Evolutionary conservation across 2,888 invertebrate genomes (phyloP).

Genomic region (Mimachlamys varia): DNA sequence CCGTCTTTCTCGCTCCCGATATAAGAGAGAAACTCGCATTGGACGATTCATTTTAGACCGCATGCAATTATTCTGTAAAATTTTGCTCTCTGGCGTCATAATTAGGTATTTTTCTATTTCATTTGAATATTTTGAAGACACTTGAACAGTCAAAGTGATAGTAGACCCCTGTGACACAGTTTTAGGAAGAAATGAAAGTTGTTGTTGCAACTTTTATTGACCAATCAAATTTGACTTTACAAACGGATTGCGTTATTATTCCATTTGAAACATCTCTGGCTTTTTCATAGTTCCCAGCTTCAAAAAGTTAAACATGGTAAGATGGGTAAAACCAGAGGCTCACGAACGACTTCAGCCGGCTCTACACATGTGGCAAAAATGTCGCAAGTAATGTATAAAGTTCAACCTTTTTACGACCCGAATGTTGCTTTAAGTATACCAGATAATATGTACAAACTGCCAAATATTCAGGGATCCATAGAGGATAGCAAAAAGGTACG

Average conservation of each 20-base stretch:
- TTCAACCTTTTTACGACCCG: constrained; percentile 58
- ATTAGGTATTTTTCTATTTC: background rate
- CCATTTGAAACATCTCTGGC: background rate
- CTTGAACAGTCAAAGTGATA: constrained; percentile 38
- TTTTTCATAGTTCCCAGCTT: background rate
- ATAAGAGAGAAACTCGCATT: constrained; percentile 35
- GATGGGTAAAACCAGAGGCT: background rate
- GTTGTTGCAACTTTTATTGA: constrained; percentile 36
- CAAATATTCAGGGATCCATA: constrained; percentile 46
- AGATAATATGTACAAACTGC: constrained; percentile 61
- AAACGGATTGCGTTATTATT: constrained; percentile 22
- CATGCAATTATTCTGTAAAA: background rate
- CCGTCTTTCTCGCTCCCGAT: constrained; percentile 21
- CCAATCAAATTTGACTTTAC: constrained; percentile 43
- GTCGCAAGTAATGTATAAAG: constrained; percentile 58
- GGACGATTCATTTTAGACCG: constrained; percentile 21
- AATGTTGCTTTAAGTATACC: constrained; percentile 53
- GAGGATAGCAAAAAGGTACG: background rate
- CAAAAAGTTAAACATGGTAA: background rate
- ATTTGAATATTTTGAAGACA: constrained; percentile 32
- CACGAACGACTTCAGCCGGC: background rate
- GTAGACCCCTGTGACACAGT: constrained; percentile 42
- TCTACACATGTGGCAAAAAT: constrained; percentile 40
- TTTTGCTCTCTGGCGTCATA: background rate
- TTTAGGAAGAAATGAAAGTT: constrained; percentile 38